Conservation (phyloP, 2,113 vertebrate genomes). For the Glaucomys volans region DNA sequence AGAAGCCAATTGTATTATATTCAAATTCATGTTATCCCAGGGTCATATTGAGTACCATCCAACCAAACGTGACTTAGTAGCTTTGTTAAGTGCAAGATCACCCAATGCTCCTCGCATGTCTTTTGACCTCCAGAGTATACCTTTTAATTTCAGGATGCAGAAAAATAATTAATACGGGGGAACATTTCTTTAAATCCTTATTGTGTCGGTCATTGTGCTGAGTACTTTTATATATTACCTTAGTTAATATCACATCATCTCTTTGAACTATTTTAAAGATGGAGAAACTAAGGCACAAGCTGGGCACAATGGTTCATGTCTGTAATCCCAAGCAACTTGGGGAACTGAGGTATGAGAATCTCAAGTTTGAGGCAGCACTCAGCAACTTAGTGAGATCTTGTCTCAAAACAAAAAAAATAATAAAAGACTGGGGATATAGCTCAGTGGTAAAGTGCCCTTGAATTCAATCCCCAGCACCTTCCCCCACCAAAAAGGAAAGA, state of each 20-base stretch:
- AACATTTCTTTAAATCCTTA: background rate
- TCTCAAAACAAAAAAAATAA: too few relatives aligned
- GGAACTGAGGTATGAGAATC: too few relatives aligned
- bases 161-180: background rate
- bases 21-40: background rate
- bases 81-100: background rate
- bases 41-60: background rate
- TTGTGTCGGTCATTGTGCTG: background rate
- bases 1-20: background rate
- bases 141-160: background rate
- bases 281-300: background rate
- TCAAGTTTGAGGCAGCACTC: too few relatives aligned
- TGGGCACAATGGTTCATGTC: too few relatives aligned
- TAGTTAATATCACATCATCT: background rate
- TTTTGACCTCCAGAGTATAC: background rate
- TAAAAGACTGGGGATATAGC: too few relatives aligned
- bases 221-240: background rate
- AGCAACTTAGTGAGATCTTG: too few relatives aligned
- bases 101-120: background rate
- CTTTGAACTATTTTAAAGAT: slow-evolving; percentile 1
- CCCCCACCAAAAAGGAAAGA: background rate
- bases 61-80: background rate
- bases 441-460: too few relatives aligned
- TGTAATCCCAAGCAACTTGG: too few relatives aligned
- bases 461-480: too few relatives aligned